Percentiles rank a stretch among this genome's conserved stretches.
Evolutionary conservation across 2,888 invertebrate genomes (phyloP).

Genomic region (Unio delphinus): DNA sequence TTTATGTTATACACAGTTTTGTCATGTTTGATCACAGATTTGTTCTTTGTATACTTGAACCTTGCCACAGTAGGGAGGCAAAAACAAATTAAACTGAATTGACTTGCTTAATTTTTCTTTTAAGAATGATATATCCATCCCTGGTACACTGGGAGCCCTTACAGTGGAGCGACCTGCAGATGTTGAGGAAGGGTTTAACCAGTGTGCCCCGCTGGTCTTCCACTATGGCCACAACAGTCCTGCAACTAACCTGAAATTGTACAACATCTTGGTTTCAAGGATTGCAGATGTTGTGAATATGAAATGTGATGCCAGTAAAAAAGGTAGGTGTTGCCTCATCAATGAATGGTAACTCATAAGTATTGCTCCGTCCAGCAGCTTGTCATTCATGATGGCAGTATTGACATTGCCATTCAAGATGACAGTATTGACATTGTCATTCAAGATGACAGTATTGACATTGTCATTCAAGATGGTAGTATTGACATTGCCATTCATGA

Average conservation of each 20-base stretch:
- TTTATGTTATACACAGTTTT: too few relatives aligned
- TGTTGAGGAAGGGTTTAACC: constrained; percentile 95
- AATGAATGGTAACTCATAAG: too few relatives aligned
- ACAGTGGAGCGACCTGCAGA: constrained; percentile 93
- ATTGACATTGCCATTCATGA: too few relatives aligned
- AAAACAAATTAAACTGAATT: neutral
- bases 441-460: too few relatives aligned
- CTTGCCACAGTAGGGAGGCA: too few relatives aligned
- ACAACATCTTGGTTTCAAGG: constrained; percentile 86
- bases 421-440: too few relatives aligned
- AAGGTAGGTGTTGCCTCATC: constrained; percentile 75
- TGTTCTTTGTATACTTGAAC: too few relatives aligned
- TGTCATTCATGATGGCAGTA: too few relatives aligned
- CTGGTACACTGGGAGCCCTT: constrained; percentile 91
- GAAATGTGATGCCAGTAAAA: constrained; percentile 88
- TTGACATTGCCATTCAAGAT: too few relatives aligned
- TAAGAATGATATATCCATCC: constrained; percentile 87
- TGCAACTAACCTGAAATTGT: constrained; percentile 84
- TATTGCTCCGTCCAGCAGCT: too few relatives aligned
- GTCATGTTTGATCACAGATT: too few relatives aligned
- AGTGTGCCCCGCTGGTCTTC: constrained; percentile 92
- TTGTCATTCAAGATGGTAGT: too few relatives aligned
- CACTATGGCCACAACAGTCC: constrained; percentile 92
- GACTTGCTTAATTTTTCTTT: constrained; percentile 3
- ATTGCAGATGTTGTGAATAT: constrained; percentile 85